A percentile compares a stretch with the other conserved stretches of the same genome.
phyloP scores from a whole-genome alignment of 2,888 invertebrate species.

The Coenonympha arcania region DNA sequence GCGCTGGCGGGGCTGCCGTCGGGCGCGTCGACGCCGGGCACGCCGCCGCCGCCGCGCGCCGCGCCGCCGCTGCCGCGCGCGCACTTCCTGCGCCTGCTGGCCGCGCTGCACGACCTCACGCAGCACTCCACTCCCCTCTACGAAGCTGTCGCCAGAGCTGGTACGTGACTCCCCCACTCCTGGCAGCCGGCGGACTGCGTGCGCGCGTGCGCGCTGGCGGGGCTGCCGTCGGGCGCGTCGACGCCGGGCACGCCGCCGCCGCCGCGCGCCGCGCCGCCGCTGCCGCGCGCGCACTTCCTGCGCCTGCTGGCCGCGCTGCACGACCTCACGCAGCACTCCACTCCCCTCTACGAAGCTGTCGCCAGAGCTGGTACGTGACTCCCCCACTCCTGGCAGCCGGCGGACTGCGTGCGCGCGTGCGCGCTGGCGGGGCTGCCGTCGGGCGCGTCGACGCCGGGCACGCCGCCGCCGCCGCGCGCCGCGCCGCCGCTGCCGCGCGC shows the following conservation, averaged over 20 bases:
- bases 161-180: slow-evolving; percentile 32
- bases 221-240: slow-evolving; percentile 37
- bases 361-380: slow-evolving; percentile 50
- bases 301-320: slow-evolving; percentile 92
- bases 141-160: slow-evolving; percentile 58
- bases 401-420: slow-evolving; percentile 49
- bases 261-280: slow-evolving; percentile 40
- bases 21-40: slow-evolving; percentile 36
- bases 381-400: slow-evolving; percentile 14
- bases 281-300: slow-evolving; percentile 91
- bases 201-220: slow-evolving; percentile 51
- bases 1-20: slow-evolving; percentile 44
- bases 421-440: slow-evolving; percentile 44
- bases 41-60: slow-evolving; percentile 31
- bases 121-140: slow-evolving; percentile 66
- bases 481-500: slow-evolving; percentile 78
- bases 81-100: slow-evolving; percentile 94
- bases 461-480: slow-evolving; percentile 31
- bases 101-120: slow-evolving; percentile 89
- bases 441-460: slow-evolving; percentile 36
- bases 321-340: slow-evolving; percentile 82
- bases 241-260: slow-evolving; percentile 35
- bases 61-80: slow-evolving; percentile 78
- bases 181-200: slow-evolving; percentile 36
- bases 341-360: slow-evolving; percentile 53